Evolutionary conservation across 2,888 invertebrate genomes (phyloP), one percentile per base, ranked within the genome.

Genomic region (Halocaridina rubra): DNA sequence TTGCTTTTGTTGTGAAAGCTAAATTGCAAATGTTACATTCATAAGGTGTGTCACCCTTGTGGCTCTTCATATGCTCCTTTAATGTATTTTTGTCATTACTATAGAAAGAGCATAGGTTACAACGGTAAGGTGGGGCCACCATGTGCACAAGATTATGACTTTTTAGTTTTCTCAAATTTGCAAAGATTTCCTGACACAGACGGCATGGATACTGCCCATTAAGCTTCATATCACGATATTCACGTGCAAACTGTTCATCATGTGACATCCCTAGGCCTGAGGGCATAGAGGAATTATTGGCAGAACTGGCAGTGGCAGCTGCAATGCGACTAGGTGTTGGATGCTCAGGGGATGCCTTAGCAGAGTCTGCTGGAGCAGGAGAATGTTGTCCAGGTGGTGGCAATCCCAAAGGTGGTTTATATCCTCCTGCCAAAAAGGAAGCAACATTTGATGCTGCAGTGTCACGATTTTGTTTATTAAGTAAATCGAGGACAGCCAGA

Each of bases 1-100:
- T 98, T 0, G 98, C 98, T 92, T 98, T 98, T 0, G 98, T 98
- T 30, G 98, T 98, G 91, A 98, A 98, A 2, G 98, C 97, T 90
- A 97, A 98, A 90, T 96, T 96, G 91, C 98, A 98, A n/a, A 98
- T 93, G 0, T 95, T 94, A 90, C 98, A 98, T 91, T 97, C 97
- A 90, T 96, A 98, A 0, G 98, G 98, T 13, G 98, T 93, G 89
- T 98, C 98, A 0, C 98, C 98, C 90, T 97, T 98, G 91, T 98
- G 98, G 0, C 96, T 96, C 64, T 98, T 93, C 94, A 98, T 95
- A 90, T 98, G 98, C 24, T 97, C 94, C 8, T 96, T 95, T 75
- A 98, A 92, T 2, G 97, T 97, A 24, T 96, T 96, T 91, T 98
- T 98, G 90, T 98, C 98, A 57, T 95, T 93, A 88, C 96, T 95